Percentiles rank a stretch among this genome's conserved stretches.
Evolutionary conservation across 2,888 invertebrate genomes (phyloP).

Genomic region (Polia nebulosa): DNA sequence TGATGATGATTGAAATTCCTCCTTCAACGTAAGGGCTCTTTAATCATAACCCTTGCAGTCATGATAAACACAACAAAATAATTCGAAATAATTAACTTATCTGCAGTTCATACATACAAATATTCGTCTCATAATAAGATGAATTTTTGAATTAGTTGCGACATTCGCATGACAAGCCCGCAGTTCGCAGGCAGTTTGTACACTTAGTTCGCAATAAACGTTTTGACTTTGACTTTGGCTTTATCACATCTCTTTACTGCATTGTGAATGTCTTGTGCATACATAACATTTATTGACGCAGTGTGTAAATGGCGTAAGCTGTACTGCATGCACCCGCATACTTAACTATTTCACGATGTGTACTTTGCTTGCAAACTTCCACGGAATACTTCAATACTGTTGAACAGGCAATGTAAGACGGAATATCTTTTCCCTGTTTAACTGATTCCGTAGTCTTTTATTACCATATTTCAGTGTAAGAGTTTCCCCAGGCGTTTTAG

Average conservation of each 20-base stretch:
- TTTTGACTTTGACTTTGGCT: too few species aligned
- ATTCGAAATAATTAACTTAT: too few species aligned
- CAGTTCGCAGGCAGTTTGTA: too few species aligned
- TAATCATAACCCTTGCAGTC: too few species aligned
- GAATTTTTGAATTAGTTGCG: too few species aligned
- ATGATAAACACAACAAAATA: too few species aligned
- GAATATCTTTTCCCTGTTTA: slow-evolving; percentile 51
- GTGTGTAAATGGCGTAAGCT: background rate
- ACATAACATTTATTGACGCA: background rate
- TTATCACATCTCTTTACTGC: too few species aligned
- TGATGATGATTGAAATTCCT: background rate
- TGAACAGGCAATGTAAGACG: slow-evolving; percentile 49
- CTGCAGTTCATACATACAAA: too few species aligned
- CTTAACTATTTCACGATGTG: slow-evolving; percentile 13
- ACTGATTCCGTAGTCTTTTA: slow-evolving; percentile 51
- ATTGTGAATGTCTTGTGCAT: background rate
- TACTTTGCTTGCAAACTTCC: slow-evolving; percentile 45
- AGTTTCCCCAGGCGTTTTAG: slow-evolving; percentile 44
- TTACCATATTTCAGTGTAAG: slow-evolving; percentile 61
- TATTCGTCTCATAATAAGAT: too few species aligned
- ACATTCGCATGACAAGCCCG: too few species aligned
- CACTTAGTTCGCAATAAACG: too few species aligned
- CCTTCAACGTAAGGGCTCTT: too few species aligned
- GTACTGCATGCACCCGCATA: background rate
- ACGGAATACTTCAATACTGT: slow-evolving; percentile 46